Conservation (phyloP, 35 echinoderm and acorn worm species). For the Stichopus chloronotus region DNA sequence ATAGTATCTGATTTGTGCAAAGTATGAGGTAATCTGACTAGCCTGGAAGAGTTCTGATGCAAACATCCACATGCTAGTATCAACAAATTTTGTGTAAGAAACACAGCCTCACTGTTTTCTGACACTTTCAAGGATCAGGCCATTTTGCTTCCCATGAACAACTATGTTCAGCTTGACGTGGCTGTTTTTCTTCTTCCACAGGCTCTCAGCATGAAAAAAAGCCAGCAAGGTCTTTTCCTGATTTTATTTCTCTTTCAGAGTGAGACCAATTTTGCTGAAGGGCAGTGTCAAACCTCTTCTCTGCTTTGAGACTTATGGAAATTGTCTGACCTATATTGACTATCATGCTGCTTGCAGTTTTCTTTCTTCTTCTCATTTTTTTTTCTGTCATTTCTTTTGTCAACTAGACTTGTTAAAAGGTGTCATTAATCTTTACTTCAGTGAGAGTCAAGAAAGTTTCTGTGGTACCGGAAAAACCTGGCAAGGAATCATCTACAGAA, state of each 20-base stretch:
- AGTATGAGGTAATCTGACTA: too few species aligned
- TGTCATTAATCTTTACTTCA: background rate
- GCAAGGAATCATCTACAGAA: constrained; percentile 14
- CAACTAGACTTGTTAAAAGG: background rate
- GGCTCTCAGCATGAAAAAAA: background rate
- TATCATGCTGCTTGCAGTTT: background rate
- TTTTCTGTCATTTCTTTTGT: background rate
- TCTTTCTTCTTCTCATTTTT: background rate
- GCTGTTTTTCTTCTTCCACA: background rate
- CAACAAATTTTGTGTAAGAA: too few species aligned
- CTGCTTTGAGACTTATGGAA: background rate
- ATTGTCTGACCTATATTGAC: background rate
- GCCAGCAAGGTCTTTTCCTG: background rate
- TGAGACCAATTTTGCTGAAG: background rate
- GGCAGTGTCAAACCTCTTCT: background rate
- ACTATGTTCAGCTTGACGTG: too few species aligned
- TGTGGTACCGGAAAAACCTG: constrained; percentile 18
- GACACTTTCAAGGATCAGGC: too few species aligned
- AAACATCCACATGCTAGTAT: too few species aligned
- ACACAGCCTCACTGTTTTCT: too few species aligned
- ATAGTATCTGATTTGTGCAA: too few species aligned
- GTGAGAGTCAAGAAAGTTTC: constrained; percentile 42
- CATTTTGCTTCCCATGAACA: too few species aligned
- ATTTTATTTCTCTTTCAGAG: background rate
- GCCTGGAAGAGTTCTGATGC: too few species aligned